phyloP scores from a whole-genome alignment of 2,113 vertebrate genomes.

The Arothron firmamentum region DNA sequence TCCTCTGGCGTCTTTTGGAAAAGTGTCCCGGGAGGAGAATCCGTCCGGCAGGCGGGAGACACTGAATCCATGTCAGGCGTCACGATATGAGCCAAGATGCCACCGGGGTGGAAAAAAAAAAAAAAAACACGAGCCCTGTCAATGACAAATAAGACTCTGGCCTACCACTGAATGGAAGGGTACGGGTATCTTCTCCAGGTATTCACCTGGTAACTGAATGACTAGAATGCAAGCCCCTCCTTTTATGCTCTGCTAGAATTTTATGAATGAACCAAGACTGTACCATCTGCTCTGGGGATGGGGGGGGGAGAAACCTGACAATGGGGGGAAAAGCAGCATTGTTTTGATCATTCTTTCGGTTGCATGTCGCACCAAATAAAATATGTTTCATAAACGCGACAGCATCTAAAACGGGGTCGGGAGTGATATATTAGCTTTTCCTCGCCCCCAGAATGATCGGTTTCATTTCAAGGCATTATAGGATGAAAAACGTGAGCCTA shows the following conservation, averaged over 20 bases:
- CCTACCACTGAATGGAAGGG: conserved; percentile 38
- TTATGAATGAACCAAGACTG: conserved; percentile 82
- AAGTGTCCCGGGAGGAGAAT: conserved; percentile 82
- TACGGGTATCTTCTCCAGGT: conserved; percentile 70
- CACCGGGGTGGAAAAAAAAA: background rate
- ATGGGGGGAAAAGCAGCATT: conserved; percentile 3
- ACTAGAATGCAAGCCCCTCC: conserved; percentile 75
- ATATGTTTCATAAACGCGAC: background rate
- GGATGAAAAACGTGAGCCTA: conserved; percentile 38
- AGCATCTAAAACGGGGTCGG: too few relatives aligned
- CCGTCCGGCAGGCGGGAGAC: conserved; percentile 84
- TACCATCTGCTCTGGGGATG: conserved; percentile 65
- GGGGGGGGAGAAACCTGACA: conserved; percentile 23
- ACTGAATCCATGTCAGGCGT: conserved; percentile 84
- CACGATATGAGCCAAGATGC: conserved; percentile 21
- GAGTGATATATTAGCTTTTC: too few relatives aligned
- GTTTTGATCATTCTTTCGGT: conserved; percentile 1
- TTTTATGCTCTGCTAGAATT: conserved; percentile 79
- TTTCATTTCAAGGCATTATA: conserved; percentile 23
- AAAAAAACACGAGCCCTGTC: conserved; percentile 13
- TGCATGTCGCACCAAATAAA: background rate
- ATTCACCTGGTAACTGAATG: conserved; percentile 78
- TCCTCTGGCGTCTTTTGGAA: conserved; percentile 82
- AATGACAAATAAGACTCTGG: conserved; percentile 36
- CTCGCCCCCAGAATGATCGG: conserved; percentile 33